phyloP scores from a whole-genome alignment of 2,797 vertebrate species.

The Anguilla marmorata region DNA sequence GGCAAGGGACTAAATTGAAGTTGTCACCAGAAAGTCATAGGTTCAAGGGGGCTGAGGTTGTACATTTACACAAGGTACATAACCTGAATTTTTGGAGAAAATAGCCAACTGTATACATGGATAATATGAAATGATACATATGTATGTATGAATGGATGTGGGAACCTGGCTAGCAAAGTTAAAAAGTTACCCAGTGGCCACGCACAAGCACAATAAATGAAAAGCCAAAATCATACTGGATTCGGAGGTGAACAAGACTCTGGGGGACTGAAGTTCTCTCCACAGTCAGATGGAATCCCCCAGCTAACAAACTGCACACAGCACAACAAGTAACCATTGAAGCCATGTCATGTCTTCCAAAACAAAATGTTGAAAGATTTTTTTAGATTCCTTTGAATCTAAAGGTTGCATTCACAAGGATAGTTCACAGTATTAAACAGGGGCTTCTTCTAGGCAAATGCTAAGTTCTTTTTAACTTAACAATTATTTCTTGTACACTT shows the following conservation, averaged over 20 bases:
- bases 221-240: slow-evolving; percentile 6
- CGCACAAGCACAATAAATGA: neutral
- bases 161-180: neutral
- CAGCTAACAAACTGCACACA: slow-evolving; percentile 43
- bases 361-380: slow-evolving; percentile 42
- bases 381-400: slow-evolving; percentile 44
- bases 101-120: neutral
- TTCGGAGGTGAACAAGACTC: slow-evolving; percentile 9
- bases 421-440: slow-evolving; percentile 73
- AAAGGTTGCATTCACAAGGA: slow-evolving; percentile 64
- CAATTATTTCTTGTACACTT: slow-evolving; percentile 44
- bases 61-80: neutral
- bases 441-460: slow-evolving; percentile 56
- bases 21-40: neutral
- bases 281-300: neutral
- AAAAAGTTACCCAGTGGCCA: neutral
- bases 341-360: slow-evolving; percentile 52
- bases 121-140: neutral
- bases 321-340: slow-evolving; percentile 57
- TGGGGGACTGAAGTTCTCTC: slow-evolving; percentile 17
- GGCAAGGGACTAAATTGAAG: neutral
- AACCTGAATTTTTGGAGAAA: neutral
- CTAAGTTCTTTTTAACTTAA: slow-evolving; percentile 40
- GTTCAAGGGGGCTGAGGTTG: neutral
- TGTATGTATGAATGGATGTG: neutral